Base-by-base conservation (phyloP, 2,797 vertebrate genomes). In the Channallabes apus region DNA sequence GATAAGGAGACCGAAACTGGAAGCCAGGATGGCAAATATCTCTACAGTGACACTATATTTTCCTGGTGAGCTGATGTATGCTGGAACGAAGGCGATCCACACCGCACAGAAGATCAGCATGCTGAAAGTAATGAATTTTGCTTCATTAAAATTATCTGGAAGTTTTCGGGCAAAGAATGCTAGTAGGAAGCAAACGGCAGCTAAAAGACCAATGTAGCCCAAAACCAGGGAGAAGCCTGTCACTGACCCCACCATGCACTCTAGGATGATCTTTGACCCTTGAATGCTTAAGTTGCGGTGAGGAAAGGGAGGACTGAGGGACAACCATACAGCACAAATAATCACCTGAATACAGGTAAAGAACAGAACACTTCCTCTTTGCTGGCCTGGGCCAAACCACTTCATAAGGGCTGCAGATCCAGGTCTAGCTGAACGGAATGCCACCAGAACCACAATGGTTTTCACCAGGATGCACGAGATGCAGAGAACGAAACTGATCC, bases 241-340 rank as follows among this genome's bases (percentile, higher is more conserved):
- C 38, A 38, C 38, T 38, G 38, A 38, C 38, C 38, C 38, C 89
- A 93, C 91, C 46, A 90, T 88, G 82, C 91, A 91, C 81, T 91
- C 86, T 82, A 91, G 59, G 38, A 93, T 92, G 54, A 95, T 88
- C 86, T 92, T 93, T 89, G 90, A 93, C n/a, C 93, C 92, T 3
- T 90, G 38, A 38, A 38, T 38, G 4, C 38, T 38, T 38, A 38
- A 6, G 4, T 38, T 38, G 38, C 38, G 38, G 38, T 38, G 38
- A 38, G 38, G 38, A 38, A 38, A 38, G 38, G 38, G 38, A 5
- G 38, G 38, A 38, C 38, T 38, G 38, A 38, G 38, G 4, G 38
- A 38, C 38, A 38, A 38, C 38, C 38, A 38, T 38, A 38, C 38
- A 38, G 38, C 38, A 38, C 38, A 38, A 6, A 38, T 38, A 38